Conservation (phyloP, 35 echinoderm and acorn worm genomes). For the Holothuria glaberrima region DNA sequence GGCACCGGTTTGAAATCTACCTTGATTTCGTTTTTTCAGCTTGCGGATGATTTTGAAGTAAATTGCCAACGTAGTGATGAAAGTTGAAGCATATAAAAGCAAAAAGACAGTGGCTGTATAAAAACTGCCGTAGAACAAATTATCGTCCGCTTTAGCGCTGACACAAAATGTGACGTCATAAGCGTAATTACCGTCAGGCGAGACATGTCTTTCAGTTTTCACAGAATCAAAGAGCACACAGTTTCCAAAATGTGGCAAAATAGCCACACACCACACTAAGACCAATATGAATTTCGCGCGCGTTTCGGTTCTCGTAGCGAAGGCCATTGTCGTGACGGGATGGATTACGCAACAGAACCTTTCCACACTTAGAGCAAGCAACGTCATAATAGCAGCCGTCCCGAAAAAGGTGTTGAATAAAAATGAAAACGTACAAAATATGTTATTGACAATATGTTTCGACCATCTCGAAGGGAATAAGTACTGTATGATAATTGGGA, state of each 20-base stretch:
- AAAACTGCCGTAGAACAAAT: slow-evolving; percentile 61
- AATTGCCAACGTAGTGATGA: slow-evolving; percentile 68
- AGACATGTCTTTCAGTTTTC: slow-evolving; percentile 35
- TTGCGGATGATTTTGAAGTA: slow-evolving; percentile 80
- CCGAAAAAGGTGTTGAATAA: slow-evolving; percentile 85
- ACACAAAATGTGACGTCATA: slow-evolving; percentile 79
- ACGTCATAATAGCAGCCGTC: slow-evolving; percentile 75
- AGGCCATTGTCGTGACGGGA: slow-evolving; percentile 69
- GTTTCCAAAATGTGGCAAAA: slow-evolving; percentile 78
- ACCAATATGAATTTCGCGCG: slow-evolving; percentile 74
- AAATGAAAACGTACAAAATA: slow-evolving; percentile 65
- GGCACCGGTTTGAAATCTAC: background rate
- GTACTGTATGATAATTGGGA: slow-evolving; percentile 70
- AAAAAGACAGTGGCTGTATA: slow-evolving; percentile 78
- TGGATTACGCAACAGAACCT: slow-evolving; percentile 81
- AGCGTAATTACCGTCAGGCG: slow-evolving; percentile 20
- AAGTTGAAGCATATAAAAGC: slow-evolving; percentile 74
- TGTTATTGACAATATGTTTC: slow-evolving; percentile 14
- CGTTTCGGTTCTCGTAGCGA: slow-evolving; percentile 58
- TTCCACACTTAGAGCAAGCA: slow-evolving; percentile 81
- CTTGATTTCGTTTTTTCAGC: slow-evolving; percentile 41
- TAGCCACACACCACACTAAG: slow-evolving; percentile 72
- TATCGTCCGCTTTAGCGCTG: slow-evolving; percentile 61
- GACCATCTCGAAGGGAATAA: slow-evolving; percentile 60
- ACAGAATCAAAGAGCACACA: slow-evolving; percentile 70